These are phyloP conservation scores for Erythrolamprus reginae DNA, from an alignment of 2,113 vertebrate species.

Conservation along the genomic window DNA sequence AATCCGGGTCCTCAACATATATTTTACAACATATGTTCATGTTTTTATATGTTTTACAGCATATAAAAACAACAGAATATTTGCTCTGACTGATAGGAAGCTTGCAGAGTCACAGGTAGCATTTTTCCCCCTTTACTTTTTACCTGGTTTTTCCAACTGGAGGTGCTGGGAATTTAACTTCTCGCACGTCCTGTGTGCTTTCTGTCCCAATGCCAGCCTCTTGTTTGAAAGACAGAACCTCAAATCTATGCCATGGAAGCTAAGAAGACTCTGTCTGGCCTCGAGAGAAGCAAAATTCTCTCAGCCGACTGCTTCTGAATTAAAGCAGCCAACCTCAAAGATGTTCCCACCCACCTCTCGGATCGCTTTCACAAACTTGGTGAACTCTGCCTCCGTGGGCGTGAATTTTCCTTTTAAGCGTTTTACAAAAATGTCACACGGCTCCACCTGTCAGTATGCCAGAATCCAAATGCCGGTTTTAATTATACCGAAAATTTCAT, in stretches of 20 bases:
- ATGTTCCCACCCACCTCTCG: neutral
- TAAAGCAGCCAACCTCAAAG: slow-evolving; percentile 26
- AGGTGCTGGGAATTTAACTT: neutral
- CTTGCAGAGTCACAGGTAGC: neutral
- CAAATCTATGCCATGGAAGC: neutral
- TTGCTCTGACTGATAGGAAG: neutral
- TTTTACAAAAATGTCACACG: slow-evolving; percentile 66
- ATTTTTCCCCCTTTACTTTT: neutral
- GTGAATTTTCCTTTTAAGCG: slow-evolving; percentile 62
- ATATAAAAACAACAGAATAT: no score
- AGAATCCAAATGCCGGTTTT: slow-evolving; percentile 71
- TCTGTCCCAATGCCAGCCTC: neutral
- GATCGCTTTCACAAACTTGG: slow-evolving; percentile 53
- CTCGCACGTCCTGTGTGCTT: neutral
- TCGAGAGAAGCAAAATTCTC: slow-evolving; percentile 29
- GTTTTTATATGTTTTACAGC: no score
- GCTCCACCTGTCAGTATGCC: slow-evolving; percentile 72
- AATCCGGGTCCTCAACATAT: no score
- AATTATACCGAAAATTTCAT: slow-evolving; percentile 76
- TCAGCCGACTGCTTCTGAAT: slow-evolving; percentile 28
- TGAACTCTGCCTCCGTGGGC: slow-evolving; percentile 56
- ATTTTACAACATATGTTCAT: no score
- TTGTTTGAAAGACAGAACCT: neutral
- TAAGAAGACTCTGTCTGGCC: neutral
- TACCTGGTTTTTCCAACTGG: neutral